Percentiles rank a stretch among this genome's conserved stretches.
These are phyloP conservation scores for Tenthredo livida DNA, from an alignment of 2,888 invertebrate species.

Conservation along the genomic window DNA sequence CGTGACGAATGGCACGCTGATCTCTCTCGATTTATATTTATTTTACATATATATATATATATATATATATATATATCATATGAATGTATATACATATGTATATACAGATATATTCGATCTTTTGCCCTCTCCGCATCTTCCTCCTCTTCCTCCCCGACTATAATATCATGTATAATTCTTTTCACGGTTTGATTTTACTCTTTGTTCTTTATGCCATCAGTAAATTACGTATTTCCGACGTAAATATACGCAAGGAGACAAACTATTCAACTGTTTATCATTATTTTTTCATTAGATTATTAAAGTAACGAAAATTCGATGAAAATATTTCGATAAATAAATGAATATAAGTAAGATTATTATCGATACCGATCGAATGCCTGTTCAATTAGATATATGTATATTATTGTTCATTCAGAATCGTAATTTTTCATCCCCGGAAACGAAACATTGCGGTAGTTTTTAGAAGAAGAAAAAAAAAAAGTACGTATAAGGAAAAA, in stretches of 20 bases:
- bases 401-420: no score
- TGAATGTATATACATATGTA: no score
- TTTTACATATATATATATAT: neutral
- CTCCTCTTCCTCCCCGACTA: neutral
- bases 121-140: neutral
- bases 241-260: neutral
- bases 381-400: no score
- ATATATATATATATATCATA: neutral
- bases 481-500: neutral
- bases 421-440: no score
- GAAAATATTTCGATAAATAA: neutral
- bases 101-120: neutral
- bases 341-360: neutral
- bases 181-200: neutral
- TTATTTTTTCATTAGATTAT: no score
- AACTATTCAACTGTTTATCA: neutral
- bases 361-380: neutral
- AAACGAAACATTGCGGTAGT: neutral
- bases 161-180: neutral
- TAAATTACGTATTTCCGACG: neutral
- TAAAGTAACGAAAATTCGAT: neutral
- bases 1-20: constrained; percentile 46
- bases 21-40: neutral
- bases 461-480: neutral
- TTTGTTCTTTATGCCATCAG: neutral